phyloP scores from a whole-genome alignment of 2,797 vertebrate genomes.

The Coregonus sp. region DNA sequence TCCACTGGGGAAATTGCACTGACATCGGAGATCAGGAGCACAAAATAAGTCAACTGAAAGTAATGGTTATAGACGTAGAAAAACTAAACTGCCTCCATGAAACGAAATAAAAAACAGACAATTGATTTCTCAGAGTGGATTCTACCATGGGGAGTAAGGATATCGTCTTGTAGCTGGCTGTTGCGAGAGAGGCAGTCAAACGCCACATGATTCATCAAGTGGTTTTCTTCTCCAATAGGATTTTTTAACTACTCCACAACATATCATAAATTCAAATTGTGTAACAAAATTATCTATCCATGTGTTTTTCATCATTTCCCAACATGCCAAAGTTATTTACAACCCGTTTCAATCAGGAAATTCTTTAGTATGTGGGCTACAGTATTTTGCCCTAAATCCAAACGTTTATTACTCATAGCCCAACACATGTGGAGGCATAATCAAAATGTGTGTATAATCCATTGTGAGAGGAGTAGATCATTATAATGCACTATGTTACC shows the following conservation, averaged over 20 bases:
- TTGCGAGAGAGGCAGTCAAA: not conserved
- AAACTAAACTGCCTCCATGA: not conserved
- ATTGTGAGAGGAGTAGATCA: not conserved
- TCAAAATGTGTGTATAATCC: not conserved
- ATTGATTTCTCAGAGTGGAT: not conserved
- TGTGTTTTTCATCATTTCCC: not conserved
- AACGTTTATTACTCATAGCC: not conserved
- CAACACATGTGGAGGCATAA: not conserved
- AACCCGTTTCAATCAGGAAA: too few relatives aligned
- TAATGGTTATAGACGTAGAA: not conserved
- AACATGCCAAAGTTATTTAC: not conserved
- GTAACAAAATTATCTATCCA: not conserved
- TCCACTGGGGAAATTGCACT: conserved; percentile 19
- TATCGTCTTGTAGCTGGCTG: not conserved
- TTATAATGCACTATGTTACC: not conserved
- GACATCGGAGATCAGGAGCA: conserved; percentile 1
- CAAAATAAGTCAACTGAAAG: conserved; percentile 10
- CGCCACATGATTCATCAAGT: not conserved
- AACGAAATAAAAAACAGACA: not conserved
- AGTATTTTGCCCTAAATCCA: not conserved
- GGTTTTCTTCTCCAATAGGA: not conserved
- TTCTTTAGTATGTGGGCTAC: too few relatives aligned
- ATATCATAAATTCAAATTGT: not conserved
- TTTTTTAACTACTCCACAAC: not conserved
- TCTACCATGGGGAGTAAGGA: conserved; percentile 7